Evolutionary conservation across 2,113 vertebrate species (phyloP), one percentile per base, ranked within the genome.

Genomic region (Galemys pyrenaicus): DNA sequence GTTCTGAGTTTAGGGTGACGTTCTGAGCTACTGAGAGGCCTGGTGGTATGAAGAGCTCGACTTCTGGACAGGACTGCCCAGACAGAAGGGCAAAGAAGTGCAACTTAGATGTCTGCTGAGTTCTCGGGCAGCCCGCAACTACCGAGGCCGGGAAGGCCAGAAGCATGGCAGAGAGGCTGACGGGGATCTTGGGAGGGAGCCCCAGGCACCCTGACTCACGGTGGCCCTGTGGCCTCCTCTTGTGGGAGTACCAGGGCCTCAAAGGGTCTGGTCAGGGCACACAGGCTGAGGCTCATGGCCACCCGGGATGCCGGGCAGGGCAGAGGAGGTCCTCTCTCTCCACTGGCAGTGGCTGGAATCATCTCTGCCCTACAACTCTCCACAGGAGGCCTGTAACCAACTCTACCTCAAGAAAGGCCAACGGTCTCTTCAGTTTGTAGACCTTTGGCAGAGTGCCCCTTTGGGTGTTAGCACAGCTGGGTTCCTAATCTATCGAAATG

Each of bases 161-260:
- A 9, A 7, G 4, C 11, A 5, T 6, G 71, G 35, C 0, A 0
- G 39, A 0, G 39, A 32, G 37, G 73, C 58, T 65, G 28, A 67
- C 0, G 1, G 44, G 26, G 65, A 6, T 35, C 32, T 51, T 0
- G 3, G 26, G n/a, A 16, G 20, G 39, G 32, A 8, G 9, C 75
- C 26, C 26, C 1, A 1, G 12, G 70, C 0, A 0, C 37, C 67
- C 39, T 30, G 58, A 58, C 37, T 46, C 7, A 6, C 20, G 3
- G 30, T 15, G 46, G 67, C 37, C 77, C 26, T 68, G 41, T 30
- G 64, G 75, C 9, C 22, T 74, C 35, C 70, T 84, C 46, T 37
- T 13, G 28, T 70, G 44, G 49, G 16, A 74, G 58, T n/a, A 5
- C 1, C 1, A 46, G 89, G 35, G 46, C 39, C 62, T 77, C 70